phyloP scores from a whole-genome alignment of 2,888 invertebrate species.

The Nebria brevicollis region DNA sequence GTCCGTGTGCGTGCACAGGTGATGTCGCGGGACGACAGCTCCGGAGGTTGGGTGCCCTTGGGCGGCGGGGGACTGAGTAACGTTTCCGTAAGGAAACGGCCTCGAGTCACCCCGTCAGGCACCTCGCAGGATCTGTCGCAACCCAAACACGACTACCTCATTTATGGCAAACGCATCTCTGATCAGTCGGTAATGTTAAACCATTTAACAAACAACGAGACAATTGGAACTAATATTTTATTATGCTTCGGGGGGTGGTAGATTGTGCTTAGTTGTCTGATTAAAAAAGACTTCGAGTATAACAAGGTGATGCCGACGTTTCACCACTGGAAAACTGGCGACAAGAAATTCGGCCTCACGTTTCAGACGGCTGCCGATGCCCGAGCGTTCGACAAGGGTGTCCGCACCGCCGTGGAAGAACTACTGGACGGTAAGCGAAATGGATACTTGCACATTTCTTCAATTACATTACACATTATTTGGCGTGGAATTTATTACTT shows the following conservation, averaged over 20 bases:
- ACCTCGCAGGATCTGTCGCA: slow-evolving; percentile 56
- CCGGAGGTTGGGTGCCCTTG: slow-evolving; percentile 95
- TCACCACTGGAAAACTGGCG: slow-evolving; percentile 97
- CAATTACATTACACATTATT: not conserved
- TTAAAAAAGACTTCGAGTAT: slow-evolving; percentile 96
- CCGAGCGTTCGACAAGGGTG: slow-evolving; percentile 92
- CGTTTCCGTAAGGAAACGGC: slow-evolving; percentile 87
- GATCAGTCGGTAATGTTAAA: slow-evolving; percentile 81
- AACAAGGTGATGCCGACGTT: slow-evolving; percentile 98
- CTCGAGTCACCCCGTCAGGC: slow-evolving; percentile 61
- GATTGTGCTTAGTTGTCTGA: slow-evolving; percentile 93
- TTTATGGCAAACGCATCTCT: slow-evolving; percentile 90
- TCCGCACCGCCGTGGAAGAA: slow-evolving; percentile 89
- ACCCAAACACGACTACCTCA: slow-evolving; percentile 88
- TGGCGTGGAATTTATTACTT: not conserved
- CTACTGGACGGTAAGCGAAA: slow-evolving; percentile 83
- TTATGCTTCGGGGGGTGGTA: slow-evolving; percentile 60
- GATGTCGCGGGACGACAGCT: slow-evolving; percentile 98
- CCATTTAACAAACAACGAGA: not conserved
- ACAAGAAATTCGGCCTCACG: slow-evolving; percentile 93
- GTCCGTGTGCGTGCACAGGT: slow-evolving; percentile 99
- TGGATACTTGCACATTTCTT: slow-evolving; percentile 39
- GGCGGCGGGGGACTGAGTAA: slow-evolving; percentile 94
- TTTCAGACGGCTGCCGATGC: slow-evolving; percentile 97
- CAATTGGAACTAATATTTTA: not conserved